Base-by-base conservation (phyloP, 2,797 vertebrate genomes). In the Molossus alvarezi region DNA sequence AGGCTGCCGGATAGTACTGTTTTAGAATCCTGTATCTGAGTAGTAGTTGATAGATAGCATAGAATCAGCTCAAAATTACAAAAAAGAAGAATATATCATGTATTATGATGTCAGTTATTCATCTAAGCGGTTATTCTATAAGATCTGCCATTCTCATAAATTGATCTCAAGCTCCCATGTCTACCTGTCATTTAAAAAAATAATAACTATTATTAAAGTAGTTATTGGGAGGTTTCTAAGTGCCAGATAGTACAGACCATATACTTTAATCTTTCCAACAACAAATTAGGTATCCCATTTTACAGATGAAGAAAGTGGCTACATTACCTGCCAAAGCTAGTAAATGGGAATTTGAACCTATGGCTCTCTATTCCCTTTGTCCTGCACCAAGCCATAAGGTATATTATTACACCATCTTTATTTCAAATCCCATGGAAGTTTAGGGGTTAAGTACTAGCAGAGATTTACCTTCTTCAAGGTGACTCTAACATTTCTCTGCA, bases 21-120 rank as follows among this genome's bases (percentile, higher is more conserved):
- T 93, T 71, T 95, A 64, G 25, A 91, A 80, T 75, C 18, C 25
- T 83, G 3, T 55, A 89, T 18, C 58, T 80, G 9, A 92, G 45
- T 27, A 65, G 45, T 29, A 71, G 13, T 60, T 88, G 14, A 71
- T 37, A 69, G 25, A 41, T 69, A 20, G 2, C 23, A 33, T 1
- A 75, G 17, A 75, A 91, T 86, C 60, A 75, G 72, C 45, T 85
- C 79, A 84, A 37, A 71, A 58, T 29, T 92, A 64, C 0, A 15
- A 64, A 67, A 71, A 15, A 64, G 41, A 14, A 73, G 60, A 53
- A 41, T 55, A 57, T 65, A 21, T 64, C 25, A 33, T 41, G 7
- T 67, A 23, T 73, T 45, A n/a, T 17, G 12, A 55, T 83, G 13
- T 73, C 75, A 81, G 25, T 89, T 48, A 69, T 69, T 92, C 72